These are phyloP conservation scores for Lipotes vexillifer DNA, from an alignment of 2,113 vertebrate species.

Conservation along the genomic window DNA sequence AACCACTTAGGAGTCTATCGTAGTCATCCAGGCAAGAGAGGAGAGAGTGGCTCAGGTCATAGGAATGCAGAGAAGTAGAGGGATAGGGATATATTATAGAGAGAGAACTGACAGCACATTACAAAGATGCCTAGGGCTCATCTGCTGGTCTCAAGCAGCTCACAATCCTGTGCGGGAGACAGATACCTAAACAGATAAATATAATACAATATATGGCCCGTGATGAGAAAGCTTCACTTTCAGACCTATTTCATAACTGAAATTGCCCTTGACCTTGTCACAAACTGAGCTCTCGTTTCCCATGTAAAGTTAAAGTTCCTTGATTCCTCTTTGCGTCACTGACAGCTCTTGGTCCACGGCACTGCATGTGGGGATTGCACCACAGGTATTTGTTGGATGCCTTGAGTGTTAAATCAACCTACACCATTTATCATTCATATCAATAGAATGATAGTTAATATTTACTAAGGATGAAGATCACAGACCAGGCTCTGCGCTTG, in stretches of 20 bases:
- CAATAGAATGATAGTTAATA: neutral
- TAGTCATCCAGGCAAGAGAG: neutral
- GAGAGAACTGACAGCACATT: too few relatives aligned
- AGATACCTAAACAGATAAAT: too few relatives aligned
- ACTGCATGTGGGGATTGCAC: neutral
- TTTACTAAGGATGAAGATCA: neutral
- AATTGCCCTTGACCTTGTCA: neutral
- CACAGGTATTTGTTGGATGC: neutral
- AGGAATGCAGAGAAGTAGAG: neutral
- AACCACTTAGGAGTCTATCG: neutral
- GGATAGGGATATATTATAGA: neutral
- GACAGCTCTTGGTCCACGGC: neutral
- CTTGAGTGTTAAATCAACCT: neutral
- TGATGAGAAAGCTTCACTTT: neutral
- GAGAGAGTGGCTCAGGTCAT: too few relatives aligned
- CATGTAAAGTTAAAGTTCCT: neutral
- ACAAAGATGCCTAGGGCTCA: neutral
- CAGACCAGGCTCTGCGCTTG: neutral
- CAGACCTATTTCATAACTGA: neutral
- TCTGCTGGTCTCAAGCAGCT: neutral
- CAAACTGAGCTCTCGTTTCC: neutral
- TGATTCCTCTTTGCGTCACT: neutral
- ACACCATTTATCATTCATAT: neutral
- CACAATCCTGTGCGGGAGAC: neutral
- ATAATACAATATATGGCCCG: fast-evolving